Base-by-base conservation (phyloP, 2,888 invertebrate genomes). In the Caenorhabditis becei region DNA sequence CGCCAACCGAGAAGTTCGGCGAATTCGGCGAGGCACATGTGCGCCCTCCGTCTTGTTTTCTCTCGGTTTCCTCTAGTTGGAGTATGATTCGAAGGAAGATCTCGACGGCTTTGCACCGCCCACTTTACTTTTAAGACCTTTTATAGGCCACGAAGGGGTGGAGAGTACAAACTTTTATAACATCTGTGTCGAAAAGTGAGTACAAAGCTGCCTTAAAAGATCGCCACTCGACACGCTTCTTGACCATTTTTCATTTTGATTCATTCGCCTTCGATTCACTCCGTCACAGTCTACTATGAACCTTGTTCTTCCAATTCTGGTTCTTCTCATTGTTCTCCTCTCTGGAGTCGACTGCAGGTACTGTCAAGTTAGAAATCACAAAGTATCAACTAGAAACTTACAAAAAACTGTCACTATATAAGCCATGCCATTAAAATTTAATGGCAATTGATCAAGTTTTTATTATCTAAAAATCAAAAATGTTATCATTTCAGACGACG, bases 121-220 rank as follows among this genome's bases (percentile, higher is more conserved):
- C 75, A 66, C 59, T 37, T n/a, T 18, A 14, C 59, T 61, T 75
- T 75, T 75, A 75, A 75, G 75, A 75, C 75, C 66, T 75, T 75
- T 75, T 75, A 75, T 66, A 75, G 75, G 75, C 75, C 66, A 75
- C 59, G 53, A 75, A 66, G 66, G 75, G 75, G 75, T 75, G 75
- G 75, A 75, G 75, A 75, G 75, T 75, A 75, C 75, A 66, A 75
- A 75, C 66, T 66, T 75, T 75, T 66, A 53, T 66, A 67, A 75
- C 59, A 75, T 75, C 75, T 66, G 75, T 75, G 75, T 44, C 75
- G 44, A 74, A 74, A 65, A 53, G 26, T 51, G 74, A 59, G 74
- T 74, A 74, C 65, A 65, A 65, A 65, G 47, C 65, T 65, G 74
- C 74, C 59, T 74, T 74, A 65, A 65, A 74, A 74, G 65, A 74